These are phyloP conservation scores for Apotomis capreana DNA, from an alignment of 2,888 invertebrate genomes.

Conservation along the genomic window DNA sequence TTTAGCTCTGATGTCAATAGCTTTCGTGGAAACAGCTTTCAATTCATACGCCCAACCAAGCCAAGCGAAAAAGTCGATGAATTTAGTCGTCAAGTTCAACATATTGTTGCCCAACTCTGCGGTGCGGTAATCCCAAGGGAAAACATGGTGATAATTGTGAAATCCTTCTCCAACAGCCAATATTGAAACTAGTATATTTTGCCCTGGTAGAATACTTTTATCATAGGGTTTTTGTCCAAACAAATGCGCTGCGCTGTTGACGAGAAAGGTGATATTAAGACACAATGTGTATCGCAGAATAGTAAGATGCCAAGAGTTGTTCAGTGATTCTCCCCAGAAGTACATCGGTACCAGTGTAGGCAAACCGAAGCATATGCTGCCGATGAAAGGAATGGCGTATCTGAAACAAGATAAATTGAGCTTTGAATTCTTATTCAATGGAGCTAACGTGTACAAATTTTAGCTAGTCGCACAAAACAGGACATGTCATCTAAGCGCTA, in stretches of 20 bases:
- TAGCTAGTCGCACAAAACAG: too few species aligned
- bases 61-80: constrained; percentile 62
- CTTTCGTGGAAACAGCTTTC: constrained; percentile 52
- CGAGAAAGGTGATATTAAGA: constrained; percentile 86
- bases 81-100: constrained; percentile 58
- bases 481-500: too few species aligned
- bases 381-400: constrained; percentile 85
- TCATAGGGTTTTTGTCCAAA: constrained; percentile 78
- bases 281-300: constrained; percentile 80
- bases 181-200: constrained; percentile 52
- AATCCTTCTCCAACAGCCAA: constrained; percentile 61
- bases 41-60: constrained; percentile 65
- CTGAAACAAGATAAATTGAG: constrained; percentile 54
- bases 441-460: too few species aligned
- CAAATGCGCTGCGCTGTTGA: constrained; percentile 86
- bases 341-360: constrained; percentile 83
- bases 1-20: constrained; percentile 39
- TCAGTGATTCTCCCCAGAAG: constrained; percentile 81
- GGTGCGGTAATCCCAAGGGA: constrained; percentile 63
- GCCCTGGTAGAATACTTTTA: constrained; percentile 55
- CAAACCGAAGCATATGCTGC: constrained; percentile 76
- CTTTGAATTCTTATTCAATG: too few species aligned
- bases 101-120: constrained; percentile 61
- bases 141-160: constrained; percentile 64
- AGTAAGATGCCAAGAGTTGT: constrained; percentile 62